Conservation (phyloP, 2,888 invertebrate species). For the Deroplatys truncata region DNA sequence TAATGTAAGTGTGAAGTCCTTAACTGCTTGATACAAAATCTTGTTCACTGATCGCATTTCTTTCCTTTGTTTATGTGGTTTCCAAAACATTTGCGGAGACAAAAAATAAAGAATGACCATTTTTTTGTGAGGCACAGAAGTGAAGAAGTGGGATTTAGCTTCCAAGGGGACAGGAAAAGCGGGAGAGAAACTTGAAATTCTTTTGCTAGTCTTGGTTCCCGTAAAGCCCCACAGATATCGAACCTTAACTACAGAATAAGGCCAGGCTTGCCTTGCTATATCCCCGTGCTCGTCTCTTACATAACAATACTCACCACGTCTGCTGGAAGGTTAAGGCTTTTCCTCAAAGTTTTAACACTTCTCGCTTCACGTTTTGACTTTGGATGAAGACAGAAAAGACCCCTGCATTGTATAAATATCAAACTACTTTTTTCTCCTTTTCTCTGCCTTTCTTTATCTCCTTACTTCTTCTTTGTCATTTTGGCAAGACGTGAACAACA, state of each 20-base stretch:
- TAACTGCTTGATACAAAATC: no score
- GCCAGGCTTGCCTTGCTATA: background rate
- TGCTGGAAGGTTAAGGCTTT: background rate
- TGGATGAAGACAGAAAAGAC: slow-evolving; percentile 13
- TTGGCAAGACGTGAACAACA: background rate
- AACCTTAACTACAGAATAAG: slow-evolving; percentile 8
- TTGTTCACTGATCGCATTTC: background rate
- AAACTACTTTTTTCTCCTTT: slow-evolving; percentile 3
- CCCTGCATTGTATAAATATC: slow-evolving; percentile 13
- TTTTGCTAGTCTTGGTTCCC: background rate
- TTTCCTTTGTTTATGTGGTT: background rate
- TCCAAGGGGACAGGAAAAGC: slow-evolving; percentile 5
- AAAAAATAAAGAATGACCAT: background rate
- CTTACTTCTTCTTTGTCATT: background rate
- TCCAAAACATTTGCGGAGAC: background rate
- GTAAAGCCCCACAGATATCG: background rate
- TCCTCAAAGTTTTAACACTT: slow-evolving; percentile 11
- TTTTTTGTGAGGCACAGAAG: background rate
- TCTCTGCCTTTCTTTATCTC: background rate
- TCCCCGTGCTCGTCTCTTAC: background rate
- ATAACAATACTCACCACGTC: background rate
- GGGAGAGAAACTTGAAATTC: slow-evolving; percentile 3
- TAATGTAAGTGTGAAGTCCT: no score
- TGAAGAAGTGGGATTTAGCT: background rate
- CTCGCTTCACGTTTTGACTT: slow-evolving; percentile 12